Conservation (phyloP, 92 coral and sea anemone species). For the Bergia sp. region DNA sequence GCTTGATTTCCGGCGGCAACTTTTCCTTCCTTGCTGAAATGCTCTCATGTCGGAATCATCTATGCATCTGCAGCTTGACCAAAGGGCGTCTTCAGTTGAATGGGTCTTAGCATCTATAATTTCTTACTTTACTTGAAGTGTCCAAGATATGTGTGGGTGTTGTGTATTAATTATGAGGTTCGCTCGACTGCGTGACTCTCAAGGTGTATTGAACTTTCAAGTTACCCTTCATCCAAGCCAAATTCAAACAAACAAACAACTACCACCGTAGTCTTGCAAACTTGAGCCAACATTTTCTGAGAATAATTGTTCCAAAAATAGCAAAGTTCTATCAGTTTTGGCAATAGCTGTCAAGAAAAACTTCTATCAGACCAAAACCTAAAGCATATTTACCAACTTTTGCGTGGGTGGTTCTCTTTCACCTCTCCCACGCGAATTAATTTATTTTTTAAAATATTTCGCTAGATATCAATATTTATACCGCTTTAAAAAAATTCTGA, state of each 20-base stretch:
- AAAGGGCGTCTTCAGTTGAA: slow-evolving; percentile 36
- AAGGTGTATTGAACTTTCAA: background rate
- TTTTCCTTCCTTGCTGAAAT: background rate
- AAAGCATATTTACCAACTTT: slow-evolving; percentile 39
- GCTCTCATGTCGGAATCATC: background rate
- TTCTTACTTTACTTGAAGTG: slow-evolving; percentile 37
- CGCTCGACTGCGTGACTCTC: slow-evolving; percentile 41
- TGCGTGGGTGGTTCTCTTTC: slow-evolving; percentile 37
- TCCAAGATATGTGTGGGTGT: slow-evolving; percentile 47
- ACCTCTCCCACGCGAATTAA: slow-evolving; percentile 48
- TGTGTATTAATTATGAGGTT: slow-evolving; percentile 32
- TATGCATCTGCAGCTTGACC: slow-evolving; percentile 3
- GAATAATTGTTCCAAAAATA: slow-evolving; percentile 29
- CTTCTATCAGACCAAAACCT: slow-evolving; percentile 44
- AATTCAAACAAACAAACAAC: slow-evolving; percentile 7
- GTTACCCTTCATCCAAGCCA: background rate
- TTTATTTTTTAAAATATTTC: slow-evolving; percentile 37
- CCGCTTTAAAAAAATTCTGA: background rate
- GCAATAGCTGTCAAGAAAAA: slow-evolving; percentile 19
- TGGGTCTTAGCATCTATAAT: slow-evolving; percentile 46
- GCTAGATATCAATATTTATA: slow-evolving; percentile 24
- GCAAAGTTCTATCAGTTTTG: background rate
- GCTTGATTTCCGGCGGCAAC: slow-evolving; percentile 42
- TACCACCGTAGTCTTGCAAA: background rate
- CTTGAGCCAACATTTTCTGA: background rate